Evolutionary conservation across 92 coral and sea anemone species (phyloP).

Genomic region (Paramuricea clavata): DNA sequence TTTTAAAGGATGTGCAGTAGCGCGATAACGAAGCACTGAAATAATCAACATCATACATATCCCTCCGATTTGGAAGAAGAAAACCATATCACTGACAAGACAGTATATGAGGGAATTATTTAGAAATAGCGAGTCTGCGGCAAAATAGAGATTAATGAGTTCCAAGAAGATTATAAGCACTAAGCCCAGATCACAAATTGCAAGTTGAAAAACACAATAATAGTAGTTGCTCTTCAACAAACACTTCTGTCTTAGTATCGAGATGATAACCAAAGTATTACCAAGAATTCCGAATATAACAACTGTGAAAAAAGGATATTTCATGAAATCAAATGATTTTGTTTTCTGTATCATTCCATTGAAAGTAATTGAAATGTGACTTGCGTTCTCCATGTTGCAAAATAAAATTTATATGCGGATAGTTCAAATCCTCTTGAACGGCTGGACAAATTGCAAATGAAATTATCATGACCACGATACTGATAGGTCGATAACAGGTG

Average conservation of each 20-base stretch:
- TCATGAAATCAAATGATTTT: background rate
- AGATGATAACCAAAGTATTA: background rate
- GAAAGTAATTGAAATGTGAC: background rate
- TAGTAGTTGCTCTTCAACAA: conserved; percentile 2
- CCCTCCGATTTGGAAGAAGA: background rate
- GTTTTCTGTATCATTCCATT: background rate
- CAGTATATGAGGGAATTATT: background rate
- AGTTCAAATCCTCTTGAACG: background rate
- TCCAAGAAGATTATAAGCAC: background rate
- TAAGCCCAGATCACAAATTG: background rate
- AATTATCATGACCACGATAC: too few species aligned
- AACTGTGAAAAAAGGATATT: background rate
- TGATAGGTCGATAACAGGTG: too few species aligned
- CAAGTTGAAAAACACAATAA: background rate
- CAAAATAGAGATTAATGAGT: background rate
- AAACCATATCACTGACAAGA: background rate
- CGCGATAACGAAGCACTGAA: background rate
- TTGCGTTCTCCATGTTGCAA: background rate
- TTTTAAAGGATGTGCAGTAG: background rate
- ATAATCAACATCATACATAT: background rate
- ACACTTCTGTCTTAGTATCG: background rate
- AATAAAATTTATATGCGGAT: background rate
- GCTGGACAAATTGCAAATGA: background rate
- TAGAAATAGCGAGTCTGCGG: background rate
- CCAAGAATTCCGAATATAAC: background rate